These are phyloP conservation scores for Etheostoma spectabile DNA, from an alignment of 2,113 vertebrate genomes.

Conservation along the genomic window DNA sequence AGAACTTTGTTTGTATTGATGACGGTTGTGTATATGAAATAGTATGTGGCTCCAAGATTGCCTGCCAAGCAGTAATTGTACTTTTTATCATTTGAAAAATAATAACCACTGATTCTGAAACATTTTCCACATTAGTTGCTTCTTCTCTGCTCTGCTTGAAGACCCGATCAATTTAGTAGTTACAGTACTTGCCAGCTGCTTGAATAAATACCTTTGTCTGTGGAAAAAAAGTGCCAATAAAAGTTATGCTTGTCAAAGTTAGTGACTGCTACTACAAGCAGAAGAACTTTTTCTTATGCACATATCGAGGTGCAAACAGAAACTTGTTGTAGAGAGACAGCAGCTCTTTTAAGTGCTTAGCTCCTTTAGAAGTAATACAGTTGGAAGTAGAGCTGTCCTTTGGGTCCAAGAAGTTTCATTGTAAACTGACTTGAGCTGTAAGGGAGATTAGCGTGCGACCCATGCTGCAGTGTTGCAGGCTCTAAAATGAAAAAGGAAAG, in stretches of 20 bases:
- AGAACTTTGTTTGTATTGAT: constrained; percentile 13
- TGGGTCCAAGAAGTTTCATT: constrained; percentile 8
- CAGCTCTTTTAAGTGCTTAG: neutral
- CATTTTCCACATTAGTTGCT: constrained; percentile 4
- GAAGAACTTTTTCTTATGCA: neutral
- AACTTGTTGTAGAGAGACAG: neutral
- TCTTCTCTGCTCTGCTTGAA: neutral
- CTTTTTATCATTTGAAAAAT: constrained; percentile 28
- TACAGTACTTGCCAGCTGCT: neutral
- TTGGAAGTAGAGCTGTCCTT: constrained; percentile 31
- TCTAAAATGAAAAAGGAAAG: neutral
- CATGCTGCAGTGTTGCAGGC: neutral
- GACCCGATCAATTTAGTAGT: constrained; percentile 9
- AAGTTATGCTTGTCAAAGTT: neutral
- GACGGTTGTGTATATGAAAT: neutral
- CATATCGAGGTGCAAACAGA: neutral
- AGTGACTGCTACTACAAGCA: neutral
- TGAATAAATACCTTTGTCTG: neutral
- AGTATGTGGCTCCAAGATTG: neutral
- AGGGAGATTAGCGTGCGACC: constrained; percentile 7
- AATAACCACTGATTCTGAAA: neutral
- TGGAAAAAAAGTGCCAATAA: neutral
- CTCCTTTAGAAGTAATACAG: constrained; percentile 28
- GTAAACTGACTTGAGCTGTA: constrained; percentile 30
- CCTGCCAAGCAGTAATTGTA: neutral